Base-by-base conservation (phyloP, 2,888 invertebrate genomes). In the Scelioninae gen. 1 region DNA sequence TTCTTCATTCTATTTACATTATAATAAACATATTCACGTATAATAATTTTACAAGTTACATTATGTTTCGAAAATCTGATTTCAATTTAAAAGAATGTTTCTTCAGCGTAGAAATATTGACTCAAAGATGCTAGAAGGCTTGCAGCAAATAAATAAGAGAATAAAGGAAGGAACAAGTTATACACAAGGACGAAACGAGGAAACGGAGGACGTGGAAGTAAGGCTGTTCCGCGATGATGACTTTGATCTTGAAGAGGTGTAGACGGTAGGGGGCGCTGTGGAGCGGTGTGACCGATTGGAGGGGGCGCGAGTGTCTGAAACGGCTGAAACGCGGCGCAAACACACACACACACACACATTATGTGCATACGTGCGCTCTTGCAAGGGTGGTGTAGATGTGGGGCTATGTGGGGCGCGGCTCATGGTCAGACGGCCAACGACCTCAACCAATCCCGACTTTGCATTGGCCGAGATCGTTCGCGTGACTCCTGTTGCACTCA, bases 361-460 rank as follows among this genome's bases (percentile, higher is more conserved):
- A n/a, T n/a, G n/a, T 32, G 15, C 5, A 23, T 43, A 16, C 15
- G 71, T 63, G 55, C 60, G 74, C 56, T 16, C 55, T 74, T 69
- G 49, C 58, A 82, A 84, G 84, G 84, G 74, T 84, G 77, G 84
- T n/a, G n/a, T 85, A 85, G 89, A 91, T 91, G 90, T 90, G 90
- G 92, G 92, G 91, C 91, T 91, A 91, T 91, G 90, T 90, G 90
- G 92, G 92, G 92, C 91, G 92, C 91, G 91, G 92, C 91, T 91
- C 92, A 91, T 91, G 92, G 92, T 92, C 92, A 92, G 91, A 91
- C 91, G 91, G 92, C 91, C 92, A 90, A 90, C 89, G 92, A 92
- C 89, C 92, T 88, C 87, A 53, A 63, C 63, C 43, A 66, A 53
- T 78, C 55, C 66, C 83, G 83, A 82, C 81, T 82, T 75, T 63